Base-by-base conservation (phyloP, 2,797 vertebrate genomes). In the Thunnus albacares region DNA sequence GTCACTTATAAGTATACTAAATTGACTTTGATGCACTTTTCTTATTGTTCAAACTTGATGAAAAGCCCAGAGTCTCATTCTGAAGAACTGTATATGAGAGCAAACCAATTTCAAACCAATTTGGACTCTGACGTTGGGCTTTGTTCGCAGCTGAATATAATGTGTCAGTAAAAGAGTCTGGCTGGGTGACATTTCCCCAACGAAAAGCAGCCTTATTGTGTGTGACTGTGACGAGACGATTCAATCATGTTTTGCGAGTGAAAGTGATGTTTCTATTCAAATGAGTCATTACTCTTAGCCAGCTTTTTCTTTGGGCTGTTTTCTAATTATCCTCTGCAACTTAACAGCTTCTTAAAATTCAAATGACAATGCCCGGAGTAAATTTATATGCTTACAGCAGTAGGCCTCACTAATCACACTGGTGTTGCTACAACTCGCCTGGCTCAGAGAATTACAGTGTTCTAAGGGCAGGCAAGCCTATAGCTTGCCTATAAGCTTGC, bases 261-360 rank as follows among this genome's bases (percentile, higher is more conserved):
- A 87, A 88, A 82, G 84, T 3, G 81, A 86, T 55, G 56, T 77
- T 65, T 86, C 60, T 77, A 75, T 86, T 90, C 28, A 86, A 82
- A 75, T 26, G 20, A 72, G 80, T 55, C 61, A 71, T 88, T 84
- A 77, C 68, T 72, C 43, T 33, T 9, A 76, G 78, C 4, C 67
- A 69, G 58, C 35, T 17, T 81, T 56, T 82, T 79, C 79, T 79
- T 70, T 41, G 26, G 80, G 67, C 30, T 74, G 60, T 76, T 82
- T 87, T 84, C 59, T 86, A 86, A 91, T 92, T 75, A 90, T 87
- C 74, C 10, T 8, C 51, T 47, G 69, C 49, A 81, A 89, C 8
- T 71, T 78, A 89, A 81, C 52, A 30, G 74, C 80, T 80, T 80
- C 64, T 80, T 85, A 64, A 88, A 83, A 75, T 76, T 82, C 45